Conservation (phyloP, 92 coral and sea anemone genomes). For the Scolanthus callimorphus region DNA sequence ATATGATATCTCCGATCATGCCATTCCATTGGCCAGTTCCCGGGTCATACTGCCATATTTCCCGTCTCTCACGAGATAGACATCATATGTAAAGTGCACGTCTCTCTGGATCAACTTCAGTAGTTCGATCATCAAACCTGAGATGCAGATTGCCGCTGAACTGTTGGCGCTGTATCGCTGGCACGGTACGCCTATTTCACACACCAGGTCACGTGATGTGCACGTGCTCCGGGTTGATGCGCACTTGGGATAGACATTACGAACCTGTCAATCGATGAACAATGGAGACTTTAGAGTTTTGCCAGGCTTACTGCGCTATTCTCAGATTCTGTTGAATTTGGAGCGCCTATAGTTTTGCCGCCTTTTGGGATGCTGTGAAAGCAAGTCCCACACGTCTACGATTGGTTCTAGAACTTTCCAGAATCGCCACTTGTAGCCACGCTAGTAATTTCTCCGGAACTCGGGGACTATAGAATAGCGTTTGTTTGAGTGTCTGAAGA, state of each 20-base stretch:
- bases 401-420: too few relatives aligned
- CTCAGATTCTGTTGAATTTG: too few relatives aligned
- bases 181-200: slow-evolving; percentile 54
- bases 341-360: too few relatives aligned
- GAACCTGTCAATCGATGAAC: slow-evolving; percentile 8
- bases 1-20: slow-evolving; percentile 62
- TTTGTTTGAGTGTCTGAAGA: too few relatives aligned
- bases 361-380: too few relatives aligned
- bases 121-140: slow-evolving; percentile 64
- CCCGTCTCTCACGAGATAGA: slow-evolving; percentile 57
- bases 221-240: background rate
- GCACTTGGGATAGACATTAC: slow-evolving; percentile 21
- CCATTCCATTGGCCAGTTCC: slow-evolving; percentile 63
- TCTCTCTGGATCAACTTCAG: slow-evolving; percentile 42
- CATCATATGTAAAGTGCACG: slow-evolving; percentile 29
- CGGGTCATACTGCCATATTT: slow-evolving; percentile 57
- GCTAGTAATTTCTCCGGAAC: too few relatives aligned
- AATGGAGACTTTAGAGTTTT: background rate
- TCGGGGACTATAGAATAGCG: too few relatives aligned
- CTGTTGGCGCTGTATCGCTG: slow-evolving; percentile 23
- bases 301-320: too few relatives aligned
- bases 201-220: slow-evolving; percentile 2
- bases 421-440: too few relatives aligned
- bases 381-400: too few relatives aligned
- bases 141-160: slow-evolving; percentile 34